Percentiles rank a stretch among this genome's conserved stretches.
These are phyloP conservation scores for Xylota segnis DNA, from an alignment of 2,888 invertebrate genomes.

Conservation along the genomic window DNA sequence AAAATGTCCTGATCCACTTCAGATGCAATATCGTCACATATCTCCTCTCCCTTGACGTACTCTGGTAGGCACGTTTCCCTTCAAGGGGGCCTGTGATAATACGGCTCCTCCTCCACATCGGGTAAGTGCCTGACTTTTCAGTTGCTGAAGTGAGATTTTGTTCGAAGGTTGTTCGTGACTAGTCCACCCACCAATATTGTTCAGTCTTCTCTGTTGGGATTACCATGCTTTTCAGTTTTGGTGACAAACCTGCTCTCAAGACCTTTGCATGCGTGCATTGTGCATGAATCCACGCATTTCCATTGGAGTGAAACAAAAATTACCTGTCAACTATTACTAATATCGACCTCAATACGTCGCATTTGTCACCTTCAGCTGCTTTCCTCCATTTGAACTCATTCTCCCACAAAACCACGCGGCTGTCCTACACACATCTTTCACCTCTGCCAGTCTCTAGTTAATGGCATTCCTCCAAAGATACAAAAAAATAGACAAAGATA, in stretches of 20 bases:
- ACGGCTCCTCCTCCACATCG: no score
- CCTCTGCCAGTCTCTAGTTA: constrained; percentile 35
- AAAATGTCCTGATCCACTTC: no score
- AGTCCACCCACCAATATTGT: no score
- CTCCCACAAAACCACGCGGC: constrained; percentile 29
- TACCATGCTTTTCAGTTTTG: background rate
- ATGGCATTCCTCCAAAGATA: constrained; percentile 55
- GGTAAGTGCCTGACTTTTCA: no score
- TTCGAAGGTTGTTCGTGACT: no score
- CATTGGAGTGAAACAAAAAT: constrained; percentile 21
- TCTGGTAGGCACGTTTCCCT: no score
- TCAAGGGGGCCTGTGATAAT: no score
- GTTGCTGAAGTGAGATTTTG: no score
- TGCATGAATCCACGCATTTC: background rate
- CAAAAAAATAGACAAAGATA: constrained; percentile 17
- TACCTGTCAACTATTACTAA: constrained; percentile 37
- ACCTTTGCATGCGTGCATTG: background rate
- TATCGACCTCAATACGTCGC: constrained; percentile 47
- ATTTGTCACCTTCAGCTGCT: constrained; percentile 51
- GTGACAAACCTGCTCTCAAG: background rate
- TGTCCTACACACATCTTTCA: constrained; percentile 38
- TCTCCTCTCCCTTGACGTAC: no score
- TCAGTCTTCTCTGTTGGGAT: no score
- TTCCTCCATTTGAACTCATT: constrained; percentile 24
- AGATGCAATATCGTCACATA: no score